Evolutionary conservation across 1,140 invertebrate species (phyloP).

Genomic region (Frieseomelitta varia): DNA sequence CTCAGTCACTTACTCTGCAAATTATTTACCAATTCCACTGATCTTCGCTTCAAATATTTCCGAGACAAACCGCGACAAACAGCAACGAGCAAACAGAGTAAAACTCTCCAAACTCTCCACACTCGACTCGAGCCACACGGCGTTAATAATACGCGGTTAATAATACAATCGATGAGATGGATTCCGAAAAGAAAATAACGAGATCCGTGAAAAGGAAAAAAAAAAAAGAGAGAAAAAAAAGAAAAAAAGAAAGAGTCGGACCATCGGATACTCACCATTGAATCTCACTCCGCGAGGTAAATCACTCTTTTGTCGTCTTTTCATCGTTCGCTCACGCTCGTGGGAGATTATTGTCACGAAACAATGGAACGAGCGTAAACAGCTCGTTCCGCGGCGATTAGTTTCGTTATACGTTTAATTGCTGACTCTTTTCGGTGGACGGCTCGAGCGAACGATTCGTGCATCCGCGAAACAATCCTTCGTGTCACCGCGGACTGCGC

Average conservation of each 20-base stretch:
- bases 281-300: not conserved
- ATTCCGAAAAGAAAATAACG: not conserved
- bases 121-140: no score
- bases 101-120: no score
- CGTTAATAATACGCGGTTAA: no score
- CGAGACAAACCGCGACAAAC: no score
- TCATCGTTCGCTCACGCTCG: not conserved
- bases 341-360: constrained; percentile 33
- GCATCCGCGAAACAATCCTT: constrained; percentile 42
- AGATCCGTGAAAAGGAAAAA: not conserved
- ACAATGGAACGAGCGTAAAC: constrained; percentile 51
- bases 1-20: no score
- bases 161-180: no score
- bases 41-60: no score
- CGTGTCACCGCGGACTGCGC: constrained; percentile 14
- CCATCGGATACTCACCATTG: not conserved
- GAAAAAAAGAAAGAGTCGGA: no score
- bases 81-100: no score
- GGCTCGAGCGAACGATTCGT: not conserved
- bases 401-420: constrained; percentile 58
- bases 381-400: constrained; percentile 44
- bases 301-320: constrained; percentile 15
- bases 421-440: constrained; percentile 23
- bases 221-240: no score
- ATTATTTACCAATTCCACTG: no score